These are phyloP conservation scores for Zalophus californianus DNA, from an alignment of 2,797 vertebrate species.

Conservation along the genomic window DNA sequence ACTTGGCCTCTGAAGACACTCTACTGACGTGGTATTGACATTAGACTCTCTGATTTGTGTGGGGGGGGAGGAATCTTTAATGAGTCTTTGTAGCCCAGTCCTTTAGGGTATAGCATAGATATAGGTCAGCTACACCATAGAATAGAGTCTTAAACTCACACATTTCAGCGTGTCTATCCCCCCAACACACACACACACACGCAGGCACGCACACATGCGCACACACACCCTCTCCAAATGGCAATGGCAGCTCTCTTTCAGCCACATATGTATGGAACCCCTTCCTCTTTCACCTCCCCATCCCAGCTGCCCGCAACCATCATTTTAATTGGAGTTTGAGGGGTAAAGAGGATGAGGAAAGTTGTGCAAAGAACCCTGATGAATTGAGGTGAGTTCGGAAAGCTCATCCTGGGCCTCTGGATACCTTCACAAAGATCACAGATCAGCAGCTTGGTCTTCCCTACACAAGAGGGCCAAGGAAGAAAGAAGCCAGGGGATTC, in stretches of 20 bases:
- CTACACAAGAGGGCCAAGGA: not conserved
- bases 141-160: not conserved
- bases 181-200: not conserved
- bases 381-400: slow-evolving; percentile 56
- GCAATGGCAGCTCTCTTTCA: not conserved
- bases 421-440: not conserved
- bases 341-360: not conserved
- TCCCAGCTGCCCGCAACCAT: not conserved
- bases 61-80: not conserved
- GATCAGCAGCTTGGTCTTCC: not conserved
- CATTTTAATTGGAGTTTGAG: slow-evolving; percentile 14
- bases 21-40: not conserved
- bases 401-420: slow-evolving; percentile 27
- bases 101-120: not conserved
- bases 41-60: not conserved
- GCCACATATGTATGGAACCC: not conserved
- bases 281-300: not conserved
- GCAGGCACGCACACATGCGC: not conserved
- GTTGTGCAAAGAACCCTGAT: not conserved
- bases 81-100: not conserved
- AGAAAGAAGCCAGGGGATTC: not conserved
- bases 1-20: not conserved
- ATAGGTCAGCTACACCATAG: not conserved
- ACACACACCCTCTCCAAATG: not conserved
- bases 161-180: not conserved